Conservation (phyloP, 2,797 vertebrate genomes). For the Hemibagrus guttatus region DNA sequence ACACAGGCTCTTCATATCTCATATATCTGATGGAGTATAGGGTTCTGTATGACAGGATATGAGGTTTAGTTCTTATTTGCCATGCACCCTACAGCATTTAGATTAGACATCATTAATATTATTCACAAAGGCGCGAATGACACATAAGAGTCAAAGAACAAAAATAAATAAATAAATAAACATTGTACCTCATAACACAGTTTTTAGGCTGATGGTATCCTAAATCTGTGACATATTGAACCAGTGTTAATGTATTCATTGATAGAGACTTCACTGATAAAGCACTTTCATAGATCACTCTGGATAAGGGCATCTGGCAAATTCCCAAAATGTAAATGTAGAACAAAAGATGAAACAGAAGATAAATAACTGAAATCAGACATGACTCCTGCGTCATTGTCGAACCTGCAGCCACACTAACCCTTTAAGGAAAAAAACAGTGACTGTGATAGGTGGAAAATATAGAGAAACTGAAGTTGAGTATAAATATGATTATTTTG, state of each 20-base stretch:
- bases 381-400: background rate
- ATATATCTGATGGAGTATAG: background rate
- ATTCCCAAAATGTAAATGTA: too few species aligned
- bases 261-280: too few species aligned
- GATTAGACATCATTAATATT: background rate
- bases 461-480: background rate
- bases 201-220: too few species aligned
- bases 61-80: too few species aligned
- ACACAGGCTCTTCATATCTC: background rate
- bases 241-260: too few species aligned
- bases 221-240: too few species aligned
- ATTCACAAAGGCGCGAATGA: background rate
- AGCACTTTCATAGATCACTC: too few species aligned
- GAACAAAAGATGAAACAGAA: background rate
- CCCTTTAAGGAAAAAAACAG: background rate
- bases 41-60: conserved; percentile 1
- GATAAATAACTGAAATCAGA: background rate
- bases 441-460: background rate
- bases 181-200: too few species aligned
- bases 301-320: too few species aligned
- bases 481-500: background rate
- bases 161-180: too few species aligned
- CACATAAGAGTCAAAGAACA: background rate
- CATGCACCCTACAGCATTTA: background rate
- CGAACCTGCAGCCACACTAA: background rate